phyloP scores from a whole-genome alignment of 92 coral and sea anemone species.

The Meandrina meandrites region DNA sequence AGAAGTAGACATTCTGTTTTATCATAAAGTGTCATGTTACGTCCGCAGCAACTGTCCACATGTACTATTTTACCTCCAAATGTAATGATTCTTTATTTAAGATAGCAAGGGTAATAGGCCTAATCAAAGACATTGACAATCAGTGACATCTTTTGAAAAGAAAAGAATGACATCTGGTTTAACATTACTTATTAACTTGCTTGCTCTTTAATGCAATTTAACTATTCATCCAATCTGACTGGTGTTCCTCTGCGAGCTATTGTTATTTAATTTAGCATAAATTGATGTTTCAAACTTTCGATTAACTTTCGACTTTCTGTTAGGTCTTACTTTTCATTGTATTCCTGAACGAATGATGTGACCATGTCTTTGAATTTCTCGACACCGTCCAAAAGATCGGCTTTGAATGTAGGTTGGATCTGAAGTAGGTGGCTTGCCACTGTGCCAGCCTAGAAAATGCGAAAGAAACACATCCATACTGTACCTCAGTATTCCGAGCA shows the following conservation, averaged over 20 bases:
- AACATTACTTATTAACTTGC: not conserved
- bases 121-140: not conserved
- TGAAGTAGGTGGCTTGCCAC: constrained; percentile 86
- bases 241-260: too few species aligned
- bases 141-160: not conserved
- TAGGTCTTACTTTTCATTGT: constrained; percentile 84
- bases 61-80: not conserved
- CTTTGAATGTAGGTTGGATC: constrained; percentile 92
- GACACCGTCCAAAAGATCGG: constrained; percentile 91
- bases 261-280: too few species aligned
- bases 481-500: not conserved
- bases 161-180: not conserved
- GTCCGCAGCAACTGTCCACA: not conserved
- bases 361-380: constrained; percentile 82
- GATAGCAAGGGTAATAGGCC: not conserved
- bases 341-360: constrained; percentile 77
- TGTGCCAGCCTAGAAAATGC: constrained; percentile 66
- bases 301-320: too few species aligned
- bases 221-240: not conserved
- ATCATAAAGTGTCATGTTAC: not conserved
- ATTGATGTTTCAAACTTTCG: too few species aligned
- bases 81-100: not conserved
- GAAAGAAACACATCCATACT: not conserved
- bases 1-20: not conserved
- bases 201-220: not conserved